Percentiles rank a stretch among this genome's conserved stretches.
Evolutionary conservation across 1,140 invertebrate genomes (phyloP).

Genomic region (Stegodyphus mimosarum): DNA sequence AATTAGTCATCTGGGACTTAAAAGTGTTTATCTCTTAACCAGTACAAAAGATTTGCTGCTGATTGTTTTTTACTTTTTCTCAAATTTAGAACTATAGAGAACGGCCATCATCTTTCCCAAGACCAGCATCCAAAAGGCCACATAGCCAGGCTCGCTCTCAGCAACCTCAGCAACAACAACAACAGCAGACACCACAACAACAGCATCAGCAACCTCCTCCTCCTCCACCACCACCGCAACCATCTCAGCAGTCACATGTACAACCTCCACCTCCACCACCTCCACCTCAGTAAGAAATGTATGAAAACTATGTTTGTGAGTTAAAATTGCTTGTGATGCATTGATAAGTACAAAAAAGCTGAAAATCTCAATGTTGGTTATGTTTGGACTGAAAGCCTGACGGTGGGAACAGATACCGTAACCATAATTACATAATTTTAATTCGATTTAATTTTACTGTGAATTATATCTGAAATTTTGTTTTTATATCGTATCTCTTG

Average conservation of each 20-base stretch:
- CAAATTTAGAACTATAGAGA: slow-evolving; percentile 49
- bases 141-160: background rate
- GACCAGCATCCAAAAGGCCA: slow-evolving; percentile 37
- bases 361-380: background rate
- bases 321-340: background rate
- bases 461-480: background rate
- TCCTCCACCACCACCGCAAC: background rate
- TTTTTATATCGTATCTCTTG: no score
- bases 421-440: background rate
- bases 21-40: background rate
- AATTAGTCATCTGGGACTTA: background rate
- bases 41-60: background rate
- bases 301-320: background rate
- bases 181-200: slow-evolving; percentile 1
- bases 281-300: slow-evolving; percentile 15
- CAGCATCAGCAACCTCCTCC: background rate
- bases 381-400: background rate
- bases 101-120: slow-evolving; percentile 49
- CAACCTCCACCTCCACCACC: slow-evolving; percentile 7
- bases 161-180: slow-evolving; percentile 13
- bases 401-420: background rate
- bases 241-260: slow-evolving; percentile 13
- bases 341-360: background rate
- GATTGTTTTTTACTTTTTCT: background rate
- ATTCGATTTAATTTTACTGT: background rate